phyloP scores from a whole-genome alignment of 92 coral and sea anemone species.

The Parazoanthus atlanticus region DNA sequence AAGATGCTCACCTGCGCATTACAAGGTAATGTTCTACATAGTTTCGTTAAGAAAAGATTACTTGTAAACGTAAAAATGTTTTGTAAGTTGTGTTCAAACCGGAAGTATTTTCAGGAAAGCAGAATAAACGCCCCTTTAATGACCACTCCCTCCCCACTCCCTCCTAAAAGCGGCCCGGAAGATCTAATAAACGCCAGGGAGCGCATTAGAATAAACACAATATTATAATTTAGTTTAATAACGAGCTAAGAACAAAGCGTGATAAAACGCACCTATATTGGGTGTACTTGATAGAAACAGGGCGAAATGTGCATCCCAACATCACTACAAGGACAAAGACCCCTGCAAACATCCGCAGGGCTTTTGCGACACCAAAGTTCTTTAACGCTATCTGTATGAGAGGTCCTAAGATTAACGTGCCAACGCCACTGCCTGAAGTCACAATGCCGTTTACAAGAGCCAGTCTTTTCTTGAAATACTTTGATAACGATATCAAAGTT shows the following conservation, averaged over 20 bases:
- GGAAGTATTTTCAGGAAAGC: no score
- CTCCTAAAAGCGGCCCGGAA: no score
- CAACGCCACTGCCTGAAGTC: conserved; percentile 89
- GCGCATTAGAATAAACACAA: no score
- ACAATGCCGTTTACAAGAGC: conserved; percentile 89
- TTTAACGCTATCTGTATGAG: conserved; percentile 56
- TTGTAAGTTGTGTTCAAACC: no score
- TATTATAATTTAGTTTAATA: no score
- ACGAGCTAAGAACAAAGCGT: background rate
- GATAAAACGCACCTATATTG: conserved; percentile 22
- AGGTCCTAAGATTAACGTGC: conserved; percentile 80
- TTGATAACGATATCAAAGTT: conserved; percentile 79
- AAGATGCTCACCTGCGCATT: no score
- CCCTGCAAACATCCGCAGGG: conserved; percentile 72
- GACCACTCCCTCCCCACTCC: no score
- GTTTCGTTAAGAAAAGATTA: no score
- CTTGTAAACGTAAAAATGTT: no score
- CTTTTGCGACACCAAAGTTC: conserved; percentile 63
- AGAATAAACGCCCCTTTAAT: no score
- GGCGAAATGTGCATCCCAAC: conserved; percentile 78
- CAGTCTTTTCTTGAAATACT: conserved; percentile 79
- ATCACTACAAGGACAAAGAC: conserved; percentile 60
- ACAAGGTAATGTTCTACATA: no score
- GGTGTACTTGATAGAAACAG: conserved; percentile 59
- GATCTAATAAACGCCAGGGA: no score